Base-by-base conservation (phyloP, 2,888 invertebrate species). In the Perizoma flavofasciatum region DNA sequence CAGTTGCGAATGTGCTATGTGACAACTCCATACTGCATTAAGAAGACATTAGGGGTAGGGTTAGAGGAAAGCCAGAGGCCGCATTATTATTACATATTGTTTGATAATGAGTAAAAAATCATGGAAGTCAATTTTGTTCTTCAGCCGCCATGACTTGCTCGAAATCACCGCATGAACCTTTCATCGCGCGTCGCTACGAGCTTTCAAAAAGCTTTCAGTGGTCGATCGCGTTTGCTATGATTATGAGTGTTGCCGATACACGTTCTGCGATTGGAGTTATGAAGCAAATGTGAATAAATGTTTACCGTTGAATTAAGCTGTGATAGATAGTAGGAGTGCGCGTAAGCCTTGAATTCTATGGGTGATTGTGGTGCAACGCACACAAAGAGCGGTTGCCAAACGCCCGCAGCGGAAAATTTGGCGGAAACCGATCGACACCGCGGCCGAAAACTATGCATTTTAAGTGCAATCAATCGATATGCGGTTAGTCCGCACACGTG, bases 131-230 rank as follows among this genome's bases (percentile, higher is more conserved):
- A 77, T 83, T 81, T 80, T 73, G 74, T 72, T 73, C 75, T 70
- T 71, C 71, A 73, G 68, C 67, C 70, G 75, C 78, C 78, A 79
- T 82, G 83, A 84, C 78, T 79, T 78, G 79, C 75, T 79, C 72
- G 78, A 83, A 85, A 85, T 85, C 81, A 79, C 79, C 74, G 78
- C 81, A 81, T 85, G 83, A 86, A 85, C 83, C 81, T 86, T 88
- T 87, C 86, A 87, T 88, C 82, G 83, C 77, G 78, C 78, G 81
- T 82, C 78, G 81, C 81, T 82, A 79, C 73, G 81, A 85, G 88
- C 89, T 89, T 88, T 89, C 88, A 89, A 86, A 89, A 89, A 88
- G 86, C 89, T 89, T 89, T 89, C 88, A 88, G 83, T 83, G 83
- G 83, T 79, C 81, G 84, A 88, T 86, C 81, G 83, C 77, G 79